Conservation (phyloP, 2,797 vertebrate species). For the Myotis planiceps region DNA sequence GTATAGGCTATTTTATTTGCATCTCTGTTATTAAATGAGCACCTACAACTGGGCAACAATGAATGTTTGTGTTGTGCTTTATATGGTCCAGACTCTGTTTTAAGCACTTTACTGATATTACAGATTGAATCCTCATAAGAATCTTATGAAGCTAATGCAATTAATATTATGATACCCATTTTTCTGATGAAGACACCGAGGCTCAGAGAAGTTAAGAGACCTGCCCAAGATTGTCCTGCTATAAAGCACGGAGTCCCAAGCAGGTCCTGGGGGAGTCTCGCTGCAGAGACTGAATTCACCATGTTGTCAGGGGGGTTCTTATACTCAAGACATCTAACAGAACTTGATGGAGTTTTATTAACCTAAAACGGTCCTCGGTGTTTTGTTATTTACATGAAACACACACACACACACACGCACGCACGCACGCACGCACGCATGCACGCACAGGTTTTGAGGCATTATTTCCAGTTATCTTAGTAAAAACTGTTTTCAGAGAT, state of each 20-base stretch:
- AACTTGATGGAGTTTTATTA: not conserved
- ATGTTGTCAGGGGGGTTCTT: not conserved
- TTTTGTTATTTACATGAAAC: not conserved
- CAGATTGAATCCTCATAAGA: not conserved
- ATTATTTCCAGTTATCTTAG: constrained; percentile 2
- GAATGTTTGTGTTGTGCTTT: not conserved
- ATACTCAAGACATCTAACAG: not conserved
- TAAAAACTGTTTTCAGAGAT: not conserved
- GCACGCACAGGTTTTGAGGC: not conserved
- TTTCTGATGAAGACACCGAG: not conserved
- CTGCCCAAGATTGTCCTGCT: not conserved
- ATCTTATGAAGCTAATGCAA: not conserved
- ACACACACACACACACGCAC: not conserved
- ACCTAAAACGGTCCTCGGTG: not conserved
- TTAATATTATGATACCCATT: not conserved
- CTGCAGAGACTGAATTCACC: not conserved
- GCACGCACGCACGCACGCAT: too few species aligned
- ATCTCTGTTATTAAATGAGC: not conserved
- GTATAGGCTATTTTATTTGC: not conserved
- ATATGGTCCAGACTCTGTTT: not conserved
- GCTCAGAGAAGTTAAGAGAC: not conserved
- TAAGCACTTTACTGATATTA: not conserved
- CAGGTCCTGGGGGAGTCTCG: not conserved
- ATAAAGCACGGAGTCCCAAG: not conserved
- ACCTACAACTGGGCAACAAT: not conserved